Evolutionary conservation across 2,113 vertebrate genomes (phyloP), one percentile per base, ranked within the genome.

Genomic region (Onychostoma macrolepis): DNA sequence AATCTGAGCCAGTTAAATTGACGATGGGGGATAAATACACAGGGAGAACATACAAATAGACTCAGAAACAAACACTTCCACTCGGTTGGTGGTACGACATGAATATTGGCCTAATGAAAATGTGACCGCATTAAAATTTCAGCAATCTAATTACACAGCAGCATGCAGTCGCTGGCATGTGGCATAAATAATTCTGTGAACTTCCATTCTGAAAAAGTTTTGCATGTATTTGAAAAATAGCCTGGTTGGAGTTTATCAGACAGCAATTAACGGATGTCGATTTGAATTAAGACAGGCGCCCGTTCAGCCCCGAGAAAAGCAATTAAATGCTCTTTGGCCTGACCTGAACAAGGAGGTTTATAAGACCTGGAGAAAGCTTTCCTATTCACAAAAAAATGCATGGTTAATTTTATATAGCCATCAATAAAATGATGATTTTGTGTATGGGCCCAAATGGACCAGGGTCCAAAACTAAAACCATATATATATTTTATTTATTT

Each of bases 101-200:
- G 58, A 85, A 76, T 48, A 41, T 43, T 41, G 28, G 48, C 21
- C 69, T 84, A 36, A 84, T 75, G 83, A 75, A 74, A 63, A 85
- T 84, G 72, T 85, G 84, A 33, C 33, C 36, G 8, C 77, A 86
- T 86, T 80, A 86, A 80, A 67, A 56, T 86, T 86, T 80, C 28
- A 72, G 38, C 21, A 80, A 71, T 79, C 77, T 72, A 80, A 80
- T 86, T 86, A 86, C 45, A 72, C 65, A 41, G 36, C 65, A 58
- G 63, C 65, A 21, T 53, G 85, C 79, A 9, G 28, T 26, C 53
- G n/a, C 79, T 56, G n/a, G 77, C 61, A 80, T 53, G n/a, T 58
- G 65, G 45, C 48, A 79, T 69, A 58, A 80, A 86, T 71, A 69
- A 63, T 61, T 85, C 36, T 85, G 24, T 75, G 71, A 65, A 63